Evolutionary conservation across 1,140 invertebrate species (phyloP).

Genomic region (Lepeophtheirus salmonis): DNA sequence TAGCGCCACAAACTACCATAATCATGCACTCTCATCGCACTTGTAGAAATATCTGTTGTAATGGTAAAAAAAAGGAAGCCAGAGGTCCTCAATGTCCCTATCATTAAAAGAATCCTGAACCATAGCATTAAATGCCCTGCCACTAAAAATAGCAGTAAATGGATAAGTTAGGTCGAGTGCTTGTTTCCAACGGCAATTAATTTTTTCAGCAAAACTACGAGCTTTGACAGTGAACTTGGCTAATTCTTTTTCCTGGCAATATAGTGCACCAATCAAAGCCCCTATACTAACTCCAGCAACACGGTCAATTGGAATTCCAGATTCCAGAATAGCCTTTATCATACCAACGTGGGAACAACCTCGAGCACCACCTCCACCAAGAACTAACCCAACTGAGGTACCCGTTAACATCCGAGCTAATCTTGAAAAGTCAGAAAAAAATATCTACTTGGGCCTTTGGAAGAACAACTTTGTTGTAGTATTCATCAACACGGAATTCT

Average conservation of each 20-base stretch:
- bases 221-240: constrained; percentile 80
- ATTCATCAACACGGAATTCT: constrained; percentile 42
- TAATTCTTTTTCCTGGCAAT: constrained; percentile 80
- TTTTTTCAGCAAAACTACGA: constrained; percentile 60
- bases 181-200: constrained; percentile 88
- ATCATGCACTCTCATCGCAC: constrained; percentile 71
- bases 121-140: constrained; percentile 70
- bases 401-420: constrained; percentile 90
- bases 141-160: constrained; percentile 89
- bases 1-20: constrained; percentile 83
- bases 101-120: constrained; percentile 78
- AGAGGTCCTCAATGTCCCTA: constrained; percentile 85
- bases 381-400: constrained; percentile 68
- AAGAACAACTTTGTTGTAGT: background rate
- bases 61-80: constrained; percentile 97
- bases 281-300: constrained; percentile 94
- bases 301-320: constrained; percentile 93
- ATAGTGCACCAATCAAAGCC: constrained; percentile 87
- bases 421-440: constrained; percentile 87
- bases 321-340: constrained; percentile 53
- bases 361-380: constrained; percentile 88
- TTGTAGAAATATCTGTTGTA: constrained; percentile 91
- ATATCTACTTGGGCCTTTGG: constrained; percentile 55
- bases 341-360: constrained; percentile 89
- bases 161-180: constrained; percentile 87